phyloP scores from a whole-genome alignment of 2,113 vertebrate genomes.

The Protobothrops mucrosquamatus region DNA sequence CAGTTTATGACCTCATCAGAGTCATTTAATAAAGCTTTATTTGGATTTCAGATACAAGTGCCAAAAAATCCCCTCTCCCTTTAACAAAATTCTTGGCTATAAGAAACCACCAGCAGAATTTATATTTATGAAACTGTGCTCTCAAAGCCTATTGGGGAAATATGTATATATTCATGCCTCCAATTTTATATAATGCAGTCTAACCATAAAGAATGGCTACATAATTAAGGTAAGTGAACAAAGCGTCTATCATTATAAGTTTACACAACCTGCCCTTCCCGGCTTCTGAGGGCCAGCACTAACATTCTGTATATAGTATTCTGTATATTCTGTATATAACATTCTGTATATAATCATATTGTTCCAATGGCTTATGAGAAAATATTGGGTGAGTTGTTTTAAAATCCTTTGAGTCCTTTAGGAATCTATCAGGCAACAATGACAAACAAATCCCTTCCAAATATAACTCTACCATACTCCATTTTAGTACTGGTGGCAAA shows the following conservation, averaged over 20 bases:
- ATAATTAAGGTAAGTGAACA: neutral
- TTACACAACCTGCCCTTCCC: neutral
- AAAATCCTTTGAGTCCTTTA: slow-evolving; percentile 53
- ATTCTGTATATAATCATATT: neutral
- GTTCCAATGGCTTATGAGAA: neutral
- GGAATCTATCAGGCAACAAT: slow-evolving; percentile 32
- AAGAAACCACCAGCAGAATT: neutral
- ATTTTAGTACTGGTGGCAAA: neutral
- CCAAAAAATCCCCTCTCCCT: neutral
- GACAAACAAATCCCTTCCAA: neutral
- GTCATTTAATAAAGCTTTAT: neutral
- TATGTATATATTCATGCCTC: neutral
- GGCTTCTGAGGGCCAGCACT: neutral
- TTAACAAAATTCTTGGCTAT: neutral
- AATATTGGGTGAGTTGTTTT: neutral
- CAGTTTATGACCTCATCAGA: neutral
- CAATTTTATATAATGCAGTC: neutral
- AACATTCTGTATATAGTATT: neutral
- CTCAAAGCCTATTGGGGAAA: neutral
- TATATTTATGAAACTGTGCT: neutral
- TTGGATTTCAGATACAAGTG: neutral
- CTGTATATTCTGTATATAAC: too few species aligned
- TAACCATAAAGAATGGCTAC: neutral
- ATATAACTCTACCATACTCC: neutral
- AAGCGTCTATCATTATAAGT: neutral